Evolutionary conservation across 1,140 invertebrate genomes (phyloP), one percentile per base, ranked within the genome.

Genomic region (Sitobion miscanthi): DNA sequence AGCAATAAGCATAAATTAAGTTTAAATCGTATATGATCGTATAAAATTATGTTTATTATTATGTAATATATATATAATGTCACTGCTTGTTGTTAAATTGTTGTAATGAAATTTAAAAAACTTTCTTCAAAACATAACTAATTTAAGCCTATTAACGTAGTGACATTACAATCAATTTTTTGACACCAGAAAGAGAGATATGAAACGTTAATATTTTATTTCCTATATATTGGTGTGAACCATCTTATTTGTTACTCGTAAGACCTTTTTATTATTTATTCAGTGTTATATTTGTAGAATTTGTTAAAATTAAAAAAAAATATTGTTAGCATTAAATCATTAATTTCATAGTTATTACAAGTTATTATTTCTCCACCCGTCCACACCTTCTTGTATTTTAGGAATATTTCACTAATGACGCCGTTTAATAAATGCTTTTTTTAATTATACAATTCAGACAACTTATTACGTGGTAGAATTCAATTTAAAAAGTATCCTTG

Each of bases 31-130:
- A 90, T 88, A 88, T n/a, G 25, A 90, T 90, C 88, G n/a, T 90
- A 90, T 62, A 62, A 69, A 86, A 93, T 86, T 93, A 85, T 93
- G 82, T 93, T 93, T 93, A 93, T 93, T 93, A 93, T 93, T 93
- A 93, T 93, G 91, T 93, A 93, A 85, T 93, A 93, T 92, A 92
- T 92, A 92, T 92, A 92, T 93, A 93, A 93, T 93, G 91, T 93
- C 91, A 93, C 91, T 93, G 91, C 91, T 93, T 93, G 91, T 93
- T 93, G 91, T 93, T 93, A 93, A 93, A 93, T 93, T 93, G 91
- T 93, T 93, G 49, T 93, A 93, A 93, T 86, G 91, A 93, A 93
- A 93, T 93, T 62, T 77, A 86, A 92, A 92, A 93, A 49, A 86
- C 20, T 85, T 85, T 92, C 91, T 85, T 86, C 82, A 38, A 54